Percentiles rank a stretch among this genome's conserved stretches.
Conservation (phyloP, 2,888 invertebrate genomes). For the Drosophila vallismaia region DNA sequence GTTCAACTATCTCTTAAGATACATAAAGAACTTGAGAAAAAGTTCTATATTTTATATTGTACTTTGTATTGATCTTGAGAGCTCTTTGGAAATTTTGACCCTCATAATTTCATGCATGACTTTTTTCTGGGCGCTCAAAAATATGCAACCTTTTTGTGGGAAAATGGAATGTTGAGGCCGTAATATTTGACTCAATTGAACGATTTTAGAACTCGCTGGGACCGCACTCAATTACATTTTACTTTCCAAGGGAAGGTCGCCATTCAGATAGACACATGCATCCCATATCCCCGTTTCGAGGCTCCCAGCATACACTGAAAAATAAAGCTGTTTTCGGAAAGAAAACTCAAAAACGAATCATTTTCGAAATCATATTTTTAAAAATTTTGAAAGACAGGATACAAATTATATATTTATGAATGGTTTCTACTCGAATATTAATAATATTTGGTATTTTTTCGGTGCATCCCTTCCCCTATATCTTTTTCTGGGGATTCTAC, state of each 20-base stretch:
- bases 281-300: not conserved
- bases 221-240: conserved; percentile 69
- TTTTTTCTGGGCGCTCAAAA: conserved; percentile 58
- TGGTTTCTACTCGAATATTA: not conserved
- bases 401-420: not conserved
- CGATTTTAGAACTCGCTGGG: conserved; percentile 54
- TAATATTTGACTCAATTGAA: conserved; percentile 56
- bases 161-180: conserved; percentile 24
- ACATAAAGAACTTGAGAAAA: too few species aligned
- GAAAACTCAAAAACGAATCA: not conserved
- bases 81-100: not conserved
- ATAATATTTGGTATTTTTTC: not conserved
- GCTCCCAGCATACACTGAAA: not conserved
- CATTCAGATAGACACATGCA: conserved; percentile 49
- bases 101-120: conserved; percentile 32
- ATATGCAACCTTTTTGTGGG: conserved; percentile 55
- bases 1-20: too few species aligned
- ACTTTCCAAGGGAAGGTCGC: conserved; percentile 74
- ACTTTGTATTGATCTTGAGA: not conserved
- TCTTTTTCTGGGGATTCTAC: conserved; percentile 47
- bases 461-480: conserved; percentile 17
- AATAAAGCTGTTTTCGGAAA: not conserved
- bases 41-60: too few species aligned
- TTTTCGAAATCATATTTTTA: too few species aligned
- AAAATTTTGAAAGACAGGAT: too few species aligned